Conservation (phyloP, 2,888 invertebrate species). For the Germaria angustata region DNA sequence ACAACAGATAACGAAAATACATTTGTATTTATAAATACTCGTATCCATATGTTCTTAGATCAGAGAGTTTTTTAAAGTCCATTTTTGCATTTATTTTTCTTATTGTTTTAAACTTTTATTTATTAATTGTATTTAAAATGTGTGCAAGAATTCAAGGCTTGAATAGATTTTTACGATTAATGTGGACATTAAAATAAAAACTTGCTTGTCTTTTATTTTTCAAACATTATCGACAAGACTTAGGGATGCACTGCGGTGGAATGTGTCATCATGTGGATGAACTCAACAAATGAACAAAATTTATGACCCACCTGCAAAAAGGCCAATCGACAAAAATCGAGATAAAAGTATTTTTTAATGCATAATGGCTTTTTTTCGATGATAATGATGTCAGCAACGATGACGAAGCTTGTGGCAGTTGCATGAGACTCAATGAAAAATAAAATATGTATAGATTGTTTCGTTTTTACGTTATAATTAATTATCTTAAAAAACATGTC, state of each 20-base stretch:
- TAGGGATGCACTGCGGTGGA: constrained; percentile 4
- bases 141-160: constrained; percentile 43
- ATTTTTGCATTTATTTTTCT: too few species aligned
- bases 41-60: too few species aligned
- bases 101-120: too few species aligned
- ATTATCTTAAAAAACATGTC: constrained; percentile 47
- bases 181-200: too few species aligned
- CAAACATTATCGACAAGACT: constrained; percentile 6
- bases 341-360: constrained; percentile 64
- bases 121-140: too few species aligned
- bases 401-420: neutral
- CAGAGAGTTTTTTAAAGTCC: too few species aligned
- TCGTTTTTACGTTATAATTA: constrained; percentile 23
- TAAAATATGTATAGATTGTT: too few species aligned
- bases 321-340: constrained; percentile 47
- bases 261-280: constrained; percentile 32
- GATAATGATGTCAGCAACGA: neutral
- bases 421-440: neutral
- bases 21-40: too few species aligned
- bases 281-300: neutral
- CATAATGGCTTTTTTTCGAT: constrained; percentile 39
- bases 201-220: too few species aligned
- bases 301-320: constrained; percentile 32
- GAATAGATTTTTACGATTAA: neutral
- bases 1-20: too few species aligned